These are phyloP conservation scores for Morelia viridis DNA, from an alignment of 2,797 vertebrate species.

Conservation along the genomic window DNA sequence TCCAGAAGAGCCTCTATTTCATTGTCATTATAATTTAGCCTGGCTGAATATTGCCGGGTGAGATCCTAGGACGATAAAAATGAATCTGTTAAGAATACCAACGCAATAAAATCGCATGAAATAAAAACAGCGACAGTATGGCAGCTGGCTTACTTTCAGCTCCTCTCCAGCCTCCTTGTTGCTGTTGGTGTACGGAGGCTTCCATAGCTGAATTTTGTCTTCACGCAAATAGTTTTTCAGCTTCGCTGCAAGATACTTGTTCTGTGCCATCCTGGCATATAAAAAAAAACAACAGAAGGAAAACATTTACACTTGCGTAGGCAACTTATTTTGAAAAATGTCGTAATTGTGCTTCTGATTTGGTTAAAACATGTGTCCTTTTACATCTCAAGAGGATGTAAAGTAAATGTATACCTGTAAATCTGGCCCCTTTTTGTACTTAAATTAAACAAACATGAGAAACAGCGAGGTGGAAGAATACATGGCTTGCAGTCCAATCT, in stretches of 20 bases:
- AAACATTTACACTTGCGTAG: neutral
- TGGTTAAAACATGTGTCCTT: constrained; percentile 1
- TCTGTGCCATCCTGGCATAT: constrained; percentile 81
- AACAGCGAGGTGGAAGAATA: too few relatives aligned
- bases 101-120: neutral
- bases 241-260: constrained; percentile 84
- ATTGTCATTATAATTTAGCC: constrained; percentile 69
- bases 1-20: constrained; percentile 82
- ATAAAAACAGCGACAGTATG: constrained; percentile 7
- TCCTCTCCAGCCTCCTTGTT: constrained; percentile 73
- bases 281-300: neutral
- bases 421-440: too few relatives aligned
- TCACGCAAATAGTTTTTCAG: constrained; percentile 84
- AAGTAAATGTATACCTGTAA: neutral
- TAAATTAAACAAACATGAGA: too few relatives aligned
- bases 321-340: neutral
- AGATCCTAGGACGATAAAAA: constrained; percentile 78
- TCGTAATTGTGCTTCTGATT: neutral
- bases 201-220: constrained; percentile 90
- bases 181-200: constrained; percentile 83
- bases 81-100: neutral
- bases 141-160: constrained; percentile 77
- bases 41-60: constrained; percentile 78
- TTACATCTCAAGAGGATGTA: neutral
- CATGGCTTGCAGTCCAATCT: too few relatives aligned